Conservation (phyloP, 2,113 vertebrate genomes). For the Euleptes europaea region DNA sequence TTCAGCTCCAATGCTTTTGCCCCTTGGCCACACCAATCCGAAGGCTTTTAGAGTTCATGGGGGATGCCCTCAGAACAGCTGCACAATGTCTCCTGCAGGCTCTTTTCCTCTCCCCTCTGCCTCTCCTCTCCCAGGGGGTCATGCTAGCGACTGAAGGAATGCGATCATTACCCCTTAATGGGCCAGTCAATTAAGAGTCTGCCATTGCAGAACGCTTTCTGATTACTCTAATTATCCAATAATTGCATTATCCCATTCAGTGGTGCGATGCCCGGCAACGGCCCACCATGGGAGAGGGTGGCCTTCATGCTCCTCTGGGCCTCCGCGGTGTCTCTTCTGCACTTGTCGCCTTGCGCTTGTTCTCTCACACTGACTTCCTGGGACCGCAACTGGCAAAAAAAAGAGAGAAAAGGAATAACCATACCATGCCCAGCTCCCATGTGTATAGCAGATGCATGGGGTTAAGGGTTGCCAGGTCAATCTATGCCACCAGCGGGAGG, state of each 20-base stretch:
- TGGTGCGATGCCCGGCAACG: neutral
- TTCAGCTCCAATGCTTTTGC: neutral
- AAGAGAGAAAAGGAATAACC: too few relatives aligned
- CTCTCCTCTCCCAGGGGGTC: conserved; percentile 23
- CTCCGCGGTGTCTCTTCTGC: too few relatives aligned
- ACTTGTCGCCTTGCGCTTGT: neutral
- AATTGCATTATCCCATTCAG: conserved; percentile 62
- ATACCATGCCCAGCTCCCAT: too few relatives aligned
- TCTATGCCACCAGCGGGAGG: too few relatives aligned
- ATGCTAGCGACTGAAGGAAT: conserved; percentile 41
- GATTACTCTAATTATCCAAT: conserved; percentile 68
- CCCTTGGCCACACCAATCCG: accelerated
- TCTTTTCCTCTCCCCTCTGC: neutral
- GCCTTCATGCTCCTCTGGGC: neutral
- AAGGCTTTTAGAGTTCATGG: neutral
- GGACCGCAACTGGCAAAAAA: too few relatives aligned
- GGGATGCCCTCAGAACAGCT: conserved; percentile 37
- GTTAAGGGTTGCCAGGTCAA: too few relatives aligned
- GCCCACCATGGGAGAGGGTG: neutral
- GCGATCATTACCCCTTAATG: conserved; percentile 64
- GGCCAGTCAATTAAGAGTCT: conserved; percentile 68
- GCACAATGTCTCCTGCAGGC: conserved; percentile 30
- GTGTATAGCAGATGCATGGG: too few relatives aligned
- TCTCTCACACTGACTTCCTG: neutral
- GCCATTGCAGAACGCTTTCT: conserved; percentile 63